Conservation (phyloP, 2,888 invertebrate species). For the Notocelia uddmanniana region DNA sequence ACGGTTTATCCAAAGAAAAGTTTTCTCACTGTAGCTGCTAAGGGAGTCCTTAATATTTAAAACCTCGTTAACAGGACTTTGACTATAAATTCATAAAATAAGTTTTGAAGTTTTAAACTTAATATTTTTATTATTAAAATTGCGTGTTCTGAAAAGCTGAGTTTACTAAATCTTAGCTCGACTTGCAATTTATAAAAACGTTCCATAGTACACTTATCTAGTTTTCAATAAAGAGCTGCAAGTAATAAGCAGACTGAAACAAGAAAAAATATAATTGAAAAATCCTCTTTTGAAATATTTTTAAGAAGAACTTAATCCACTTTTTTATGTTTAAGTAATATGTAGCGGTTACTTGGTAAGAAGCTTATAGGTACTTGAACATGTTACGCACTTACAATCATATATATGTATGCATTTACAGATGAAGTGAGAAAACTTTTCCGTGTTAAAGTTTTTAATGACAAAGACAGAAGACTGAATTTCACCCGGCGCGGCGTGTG, state of each 20-base stretch:
- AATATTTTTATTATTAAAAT: conserved; percentile 8
- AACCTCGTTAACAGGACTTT: conserved; percentile 3
- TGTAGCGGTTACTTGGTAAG: neutral
- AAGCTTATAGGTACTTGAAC: too few species aligned
- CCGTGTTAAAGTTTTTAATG: too few species aligned
- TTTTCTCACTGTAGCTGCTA: conserved; percentile 1
- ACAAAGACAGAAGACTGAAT: too few species aligned
- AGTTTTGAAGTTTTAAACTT: conserved; percentile 17
- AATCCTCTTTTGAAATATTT: too few species aligned
- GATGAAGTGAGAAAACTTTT: too few species aligned
- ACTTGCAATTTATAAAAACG: conserved; percentile 3
- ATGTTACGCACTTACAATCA: too few species aligned
- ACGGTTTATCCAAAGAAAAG: neutral
- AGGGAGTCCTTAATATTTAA: conserved; percentile 9
- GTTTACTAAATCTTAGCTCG: conserved; percentile 6
- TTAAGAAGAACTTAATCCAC: too few species aligned
- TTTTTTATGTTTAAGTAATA: neutral
- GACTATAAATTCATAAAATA: neutral
- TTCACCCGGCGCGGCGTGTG: too few species aligned
- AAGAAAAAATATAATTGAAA: neutral
- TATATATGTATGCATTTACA: too few species aligned
- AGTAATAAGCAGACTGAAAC: neutral
- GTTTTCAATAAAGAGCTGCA: neutral
- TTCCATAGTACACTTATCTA: neutral
- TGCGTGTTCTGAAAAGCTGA: conserved; percentile 7